Base-by-base conservation (phyloP, 2,797 vertebrate species). In the Typhlichthys subterraneus region DNA sequence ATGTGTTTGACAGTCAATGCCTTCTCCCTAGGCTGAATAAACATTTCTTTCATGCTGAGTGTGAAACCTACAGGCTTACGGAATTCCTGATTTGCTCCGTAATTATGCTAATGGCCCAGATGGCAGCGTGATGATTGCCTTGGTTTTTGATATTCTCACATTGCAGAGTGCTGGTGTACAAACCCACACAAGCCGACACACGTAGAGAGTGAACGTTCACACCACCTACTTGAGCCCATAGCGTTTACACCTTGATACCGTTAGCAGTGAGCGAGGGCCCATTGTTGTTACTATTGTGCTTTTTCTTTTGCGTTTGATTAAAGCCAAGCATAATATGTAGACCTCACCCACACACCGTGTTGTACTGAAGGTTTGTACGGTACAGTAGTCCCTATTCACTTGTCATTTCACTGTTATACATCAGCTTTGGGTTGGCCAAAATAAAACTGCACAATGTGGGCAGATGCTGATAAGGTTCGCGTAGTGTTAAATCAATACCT, bases 41-140 rank as follows among this genome's bases (percentile, higher is more conserved):
- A 77, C 69, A 87, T 86, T 80, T 83, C 84, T 87, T 87, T 88
- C 87, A 91, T 87, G 86, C 84, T 67, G 84, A 63, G 79, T 70
- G 78, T 38, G 50, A 72, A 59, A 81, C 84, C 80, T 80, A 78
- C 82, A 79, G 85, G 86, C 87, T 89, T 87, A 83, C 53, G 73
- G 75, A 83, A 85, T 86, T 68, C 72, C 85, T 59, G 78, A 70
- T 73, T 82, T 87, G 85, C 85, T 85, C 76, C 88, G 84, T 90
- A 89, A 91, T 91, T 91, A 92, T 91, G 89, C 81, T 85, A 90
- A 91, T 91, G 73, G 76, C 52, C 82, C 91, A 91, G 90, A 91
- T 91, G 88, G 91, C 85, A 76, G 86, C 81, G 87, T 85, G 85
- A 90, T 82, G 87, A 86, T 85, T 78, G 73, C 70, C 85, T 87